Evolutionary conservation across 1,140 invertebrate genomes (phyloP).

Genomic region (Drosophila albomicans): DNA sequence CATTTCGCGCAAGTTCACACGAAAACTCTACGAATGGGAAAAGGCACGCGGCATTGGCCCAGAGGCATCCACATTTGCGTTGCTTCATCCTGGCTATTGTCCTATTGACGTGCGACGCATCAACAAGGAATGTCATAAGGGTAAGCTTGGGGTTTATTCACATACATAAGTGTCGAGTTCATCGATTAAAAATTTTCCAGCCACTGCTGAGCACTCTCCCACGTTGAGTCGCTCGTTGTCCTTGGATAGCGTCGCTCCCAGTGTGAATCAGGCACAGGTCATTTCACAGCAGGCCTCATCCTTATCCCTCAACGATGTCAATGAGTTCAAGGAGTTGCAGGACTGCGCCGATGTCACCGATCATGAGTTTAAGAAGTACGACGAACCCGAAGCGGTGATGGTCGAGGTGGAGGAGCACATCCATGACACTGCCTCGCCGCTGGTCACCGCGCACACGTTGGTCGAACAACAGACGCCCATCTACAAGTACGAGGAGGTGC

Average conservation of each 20-base stretch:
- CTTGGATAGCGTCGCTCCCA: constrained; percentile 88
- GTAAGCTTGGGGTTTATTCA: constrained; percentile 33
- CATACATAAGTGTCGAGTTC: too few species aligned
- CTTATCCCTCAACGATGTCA: constrained; percentile 89
- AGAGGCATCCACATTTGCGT: constrained; percentile 92
- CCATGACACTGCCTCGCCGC: constrained; percentile 88
- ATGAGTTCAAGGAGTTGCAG: constrained; percentile 86
- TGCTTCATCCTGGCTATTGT: constrained; percentile 88
- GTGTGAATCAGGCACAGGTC: constrained; percentile 83
- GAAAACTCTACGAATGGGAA: constrained; percentile 96
- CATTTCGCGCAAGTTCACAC: constrained; percentile 94
- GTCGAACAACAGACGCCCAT: constrained; percentile 89
- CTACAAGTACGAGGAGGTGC: constrained; percentile 87
- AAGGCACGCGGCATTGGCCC: constrained; percentile 92
- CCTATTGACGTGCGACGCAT: constrained; percentile 78
- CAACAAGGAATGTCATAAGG: constrained; percentile 70
- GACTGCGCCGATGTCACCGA: constrained; percentile 84
- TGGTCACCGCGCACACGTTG: constrained; percentile 87
- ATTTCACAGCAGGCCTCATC: constrained; percentile 89
- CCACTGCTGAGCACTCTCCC: constrained; percentile 69
- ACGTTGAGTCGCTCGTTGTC: constrained; percentile 89
- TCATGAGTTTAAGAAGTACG: constrained; percentile 83
- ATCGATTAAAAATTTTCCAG: constrained; percentile 2
- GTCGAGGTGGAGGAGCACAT: constrained; percentile 90
- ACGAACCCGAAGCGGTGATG: constrained; percentile 88